Evolutionary conservation across 2,113 vertebrate species (phyloP).

Genomic region (Aldabrachelys gigantea): DNA sequence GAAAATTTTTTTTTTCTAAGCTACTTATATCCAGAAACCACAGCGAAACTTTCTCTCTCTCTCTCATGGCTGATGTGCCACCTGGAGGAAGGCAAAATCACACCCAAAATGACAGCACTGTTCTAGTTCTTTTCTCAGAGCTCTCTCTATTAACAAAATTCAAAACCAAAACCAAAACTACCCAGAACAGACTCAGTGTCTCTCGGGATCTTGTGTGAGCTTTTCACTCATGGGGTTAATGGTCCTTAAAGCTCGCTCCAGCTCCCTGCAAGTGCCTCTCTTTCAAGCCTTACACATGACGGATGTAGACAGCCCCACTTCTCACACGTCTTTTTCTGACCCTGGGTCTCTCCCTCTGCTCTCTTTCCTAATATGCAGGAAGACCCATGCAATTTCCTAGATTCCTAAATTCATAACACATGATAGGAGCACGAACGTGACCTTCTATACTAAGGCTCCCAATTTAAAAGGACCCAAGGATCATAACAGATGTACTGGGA

Average conservation of each 20-base stretch:
- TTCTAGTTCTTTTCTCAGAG: background rate
- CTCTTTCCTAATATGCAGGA: background rate
- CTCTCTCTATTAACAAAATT: background rate
- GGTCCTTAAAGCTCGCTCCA: background rate
- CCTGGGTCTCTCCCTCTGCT: background rate
- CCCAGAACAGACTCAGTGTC: background rate
- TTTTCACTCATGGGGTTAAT: background rate
- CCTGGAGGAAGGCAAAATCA: background rate
- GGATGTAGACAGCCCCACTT: background rate
- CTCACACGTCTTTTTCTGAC: background rate
- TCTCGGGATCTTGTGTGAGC: background rate
- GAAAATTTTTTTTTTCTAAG: background rate
- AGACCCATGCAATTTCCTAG: background rate
- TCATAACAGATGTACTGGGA: fast-evolving
- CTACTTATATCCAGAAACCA: background rate
- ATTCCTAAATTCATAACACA: background rate
- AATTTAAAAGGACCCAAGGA: background rate
- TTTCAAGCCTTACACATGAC: fast-evolving
- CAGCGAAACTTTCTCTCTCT: background rate
- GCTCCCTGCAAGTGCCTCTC: fast-evolving
- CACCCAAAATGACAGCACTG: background rate
- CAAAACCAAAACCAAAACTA: background rate
- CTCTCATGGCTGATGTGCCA: background rate
- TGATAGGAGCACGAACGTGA: background rate
- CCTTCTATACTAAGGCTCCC: background rate